Base-by-base conservation (phyloP, 2,113 vertebrate species). In the Bombycilla garrulus region DNA sequence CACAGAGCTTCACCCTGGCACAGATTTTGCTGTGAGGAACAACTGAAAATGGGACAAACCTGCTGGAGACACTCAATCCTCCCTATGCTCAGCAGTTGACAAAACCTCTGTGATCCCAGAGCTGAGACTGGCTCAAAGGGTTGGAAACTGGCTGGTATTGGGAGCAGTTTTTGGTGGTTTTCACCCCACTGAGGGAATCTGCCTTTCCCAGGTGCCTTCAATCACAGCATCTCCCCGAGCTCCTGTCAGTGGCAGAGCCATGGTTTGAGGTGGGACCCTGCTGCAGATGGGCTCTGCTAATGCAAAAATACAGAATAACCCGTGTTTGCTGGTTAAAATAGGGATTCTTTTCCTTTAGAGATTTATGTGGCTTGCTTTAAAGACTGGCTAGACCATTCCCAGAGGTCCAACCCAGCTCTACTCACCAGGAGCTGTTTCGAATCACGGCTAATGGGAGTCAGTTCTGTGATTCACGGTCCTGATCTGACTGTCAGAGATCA, bases 291-390 rank as follows among this genome's bases (percentile, higher is more conserved):
- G 36, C 53, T 65, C 4, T 23, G 71, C 33, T 23, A 4, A 20
- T 5, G 6, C 25, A 22, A 23, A 14, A 51, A 36, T 20, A 17
- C 2, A 31, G n/a, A 64, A 54, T 2, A 54, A 36, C 25, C n/a
- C 0, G 0, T 28, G 24, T 42, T 29, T 48, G 58, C 20, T 0
- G 1, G 5, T 38, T 31, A 25, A 69, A 72, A 58, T 7, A 11
- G 9, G 6, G 24, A 24, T 42, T 36, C 2, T 71, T 67, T 44
- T 11, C 26, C 38, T 47, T 23, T 1, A 8, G 53, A 62, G 11
- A n/a, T 90, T 48, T 12, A 86, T 60, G 38, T 54, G 23, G 15
- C 56, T 66, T 58, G 20, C 56, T 29, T 29, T 33, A 60, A 56
- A 91, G 78, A 8, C 42, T 3, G 28, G 23, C 12, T 33, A 36